These are phyloP conservation scores for Papilio dardanus DNA, from an alignment of 1,140 invertebrate genomes.

Conservation along the genomic window DNA sequence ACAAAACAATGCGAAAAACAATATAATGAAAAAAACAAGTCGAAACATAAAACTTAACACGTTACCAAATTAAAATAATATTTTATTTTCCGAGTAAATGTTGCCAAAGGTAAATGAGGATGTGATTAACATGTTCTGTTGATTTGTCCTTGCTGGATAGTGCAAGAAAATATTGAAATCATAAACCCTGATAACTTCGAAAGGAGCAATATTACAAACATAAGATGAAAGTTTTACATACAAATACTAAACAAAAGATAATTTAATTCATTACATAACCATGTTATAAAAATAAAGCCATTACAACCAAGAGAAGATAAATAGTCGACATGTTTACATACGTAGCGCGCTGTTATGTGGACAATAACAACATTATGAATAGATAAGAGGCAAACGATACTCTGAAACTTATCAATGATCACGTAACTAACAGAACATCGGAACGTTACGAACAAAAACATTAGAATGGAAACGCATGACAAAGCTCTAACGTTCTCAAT, in stretches of 20 bases:
- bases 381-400: neutral
- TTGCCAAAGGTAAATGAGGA: too few relatives aligned
- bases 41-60: neutral
- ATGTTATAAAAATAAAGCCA: neutral
- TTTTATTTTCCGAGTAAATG: too few relatives aligned
- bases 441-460: neutral
- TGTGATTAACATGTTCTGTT: too few relatives aligned
- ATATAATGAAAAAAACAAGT: neutral
- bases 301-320: neutral
- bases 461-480: neutral
- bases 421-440: neutral
- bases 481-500: neutral
- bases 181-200: too few relatives aligned
- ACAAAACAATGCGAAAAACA: conserved; percentile 13
- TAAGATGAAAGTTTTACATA: too few relatives aligned
- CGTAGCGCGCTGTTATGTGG: neutral
- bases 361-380: neutral
- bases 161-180: too few relatives aligned
- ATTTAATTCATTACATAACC: neutral
- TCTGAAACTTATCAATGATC: neutral
- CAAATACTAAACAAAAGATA: neutral
- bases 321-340: neutral
- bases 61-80: neutral
- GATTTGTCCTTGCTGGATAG: too few relatives aligned
- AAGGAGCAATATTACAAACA: too few relatives aligned